Conservation (phyloP, 2,113 vertebrate species). For the Spilogale gracilis region DNA sequence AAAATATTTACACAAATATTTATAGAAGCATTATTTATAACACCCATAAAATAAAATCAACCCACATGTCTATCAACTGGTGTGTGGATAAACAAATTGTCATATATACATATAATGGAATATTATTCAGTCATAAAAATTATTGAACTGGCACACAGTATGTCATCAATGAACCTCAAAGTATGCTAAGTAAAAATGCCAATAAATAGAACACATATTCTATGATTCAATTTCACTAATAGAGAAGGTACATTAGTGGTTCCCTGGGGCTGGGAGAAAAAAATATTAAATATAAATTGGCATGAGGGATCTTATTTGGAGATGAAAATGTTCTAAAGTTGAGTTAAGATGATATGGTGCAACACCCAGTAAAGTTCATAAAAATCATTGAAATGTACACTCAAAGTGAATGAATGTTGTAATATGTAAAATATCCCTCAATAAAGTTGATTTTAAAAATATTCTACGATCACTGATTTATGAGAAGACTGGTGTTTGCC, state of each 20-base stretch:
- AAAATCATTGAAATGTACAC: not conserved
- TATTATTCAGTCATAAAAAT: not conserved
- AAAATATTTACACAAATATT: not conserved
- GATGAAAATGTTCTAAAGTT: slow-evolving; percentile 22
- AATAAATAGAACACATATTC: not conserved
- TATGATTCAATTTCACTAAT: not conserved
- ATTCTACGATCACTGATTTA: not conserved
- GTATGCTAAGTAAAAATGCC: not conserved
- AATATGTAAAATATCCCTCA: slow-evolving; percentile 18
- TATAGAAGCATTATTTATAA: not conserved
- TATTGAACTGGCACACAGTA: not conserved
- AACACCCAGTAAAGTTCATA: not conserved
- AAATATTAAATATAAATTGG: slow-evolving; percentile 6
- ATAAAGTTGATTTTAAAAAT: slow-evolving; percentile 9
- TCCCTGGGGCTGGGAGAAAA: not conserved
- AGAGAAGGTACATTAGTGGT: not conserved
- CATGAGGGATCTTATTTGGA: slow-evolving; percentile 2
- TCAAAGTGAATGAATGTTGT: slow-evolving; percentile 23
- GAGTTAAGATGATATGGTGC: not conserved
- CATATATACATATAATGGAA: not conserved
- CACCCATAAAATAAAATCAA: not conserved
- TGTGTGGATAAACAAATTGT: not conserved
- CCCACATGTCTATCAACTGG: not conserved
- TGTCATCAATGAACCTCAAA: not conserved
- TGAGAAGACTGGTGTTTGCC: not conserved